Conservation (phyloP, 1,140 invertebrate genomes). For the Ylistrum balloti region DNA sequence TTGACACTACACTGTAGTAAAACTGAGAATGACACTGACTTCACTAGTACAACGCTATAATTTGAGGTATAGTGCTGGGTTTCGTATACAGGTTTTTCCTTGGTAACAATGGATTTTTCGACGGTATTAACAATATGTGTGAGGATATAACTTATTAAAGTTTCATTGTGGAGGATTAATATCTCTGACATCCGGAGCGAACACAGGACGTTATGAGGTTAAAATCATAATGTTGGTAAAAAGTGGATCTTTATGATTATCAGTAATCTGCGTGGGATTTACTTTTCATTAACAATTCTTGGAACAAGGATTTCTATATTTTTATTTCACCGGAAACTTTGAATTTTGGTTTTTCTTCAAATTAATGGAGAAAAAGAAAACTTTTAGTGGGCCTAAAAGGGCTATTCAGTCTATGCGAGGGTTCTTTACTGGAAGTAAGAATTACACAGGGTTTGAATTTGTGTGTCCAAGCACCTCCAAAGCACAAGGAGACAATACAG, state of each 20-base stretch:
- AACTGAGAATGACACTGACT: not conserved
- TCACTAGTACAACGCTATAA: not conserved
- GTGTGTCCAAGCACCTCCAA: not conserved
- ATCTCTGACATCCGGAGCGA: not conserved
- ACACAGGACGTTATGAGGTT: not conserved
- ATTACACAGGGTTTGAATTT: not conserved
- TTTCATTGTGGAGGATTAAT: not conserved
- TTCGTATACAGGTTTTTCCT: not conserved
- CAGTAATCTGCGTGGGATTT: not conserved
- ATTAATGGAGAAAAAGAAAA: slow-evolving; percentile 19
- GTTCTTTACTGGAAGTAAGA: slow-evolving; percentile 10
- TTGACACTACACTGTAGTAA: not conserved
- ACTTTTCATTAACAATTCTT: not conserved
- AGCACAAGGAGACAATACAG: not conserved
- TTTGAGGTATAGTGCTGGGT: not conserved
- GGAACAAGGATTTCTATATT: not conserved
- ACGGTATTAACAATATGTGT: not conserved
- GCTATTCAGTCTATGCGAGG: not conserved
- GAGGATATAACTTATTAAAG: not conserved
- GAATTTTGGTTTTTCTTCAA: not conserved
- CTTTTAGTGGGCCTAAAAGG: slow-evolving; percentile 7
- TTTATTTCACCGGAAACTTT: not conserved
- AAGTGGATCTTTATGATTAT: not conserved
- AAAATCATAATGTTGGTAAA: not conserved
- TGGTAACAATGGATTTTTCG: not conserved